These are phyloP conservation scores for Astropecten irregularis DNA, from an alignment of 53 echinoderm and acorn worm species.

Conservation along the genomic window DNA sequence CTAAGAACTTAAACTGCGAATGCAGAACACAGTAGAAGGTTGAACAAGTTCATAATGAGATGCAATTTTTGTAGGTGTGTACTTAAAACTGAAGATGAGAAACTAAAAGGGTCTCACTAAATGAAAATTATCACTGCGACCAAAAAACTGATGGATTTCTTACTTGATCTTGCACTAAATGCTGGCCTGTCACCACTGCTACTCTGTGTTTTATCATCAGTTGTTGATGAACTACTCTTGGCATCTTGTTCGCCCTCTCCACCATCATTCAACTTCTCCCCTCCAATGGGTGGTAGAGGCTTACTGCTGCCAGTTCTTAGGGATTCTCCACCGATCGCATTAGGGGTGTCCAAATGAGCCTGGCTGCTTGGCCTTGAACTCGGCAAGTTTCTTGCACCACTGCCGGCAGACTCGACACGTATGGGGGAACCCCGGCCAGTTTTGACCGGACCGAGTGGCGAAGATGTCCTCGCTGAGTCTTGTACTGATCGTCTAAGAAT, in stretches of 20 bases:
- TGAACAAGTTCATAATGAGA: no score
- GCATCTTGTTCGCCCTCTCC: slow-evolving; percentile 30
- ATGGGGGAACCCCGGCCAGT: slow-evolving; percentile 30
- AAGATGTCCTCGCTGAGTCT: slow-evolving; percentile 57
- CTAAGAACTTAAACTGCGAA: no score
- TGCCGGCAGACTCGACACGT: background rate
- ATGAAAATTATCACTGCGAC: no score
- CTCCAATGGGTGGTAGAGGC: slow-evolving; percentile 90
- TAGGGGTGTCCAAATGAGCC: slow-evolving; percentile 5
- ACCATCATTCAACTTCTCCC: slow-evolving; percentile 28
- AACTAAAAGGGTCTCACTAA: no score
- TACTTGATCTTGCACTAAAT: slow-evolving; percentile 49
- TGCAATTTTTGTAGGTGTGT: no score
- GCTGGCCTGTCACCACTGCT: slow-evolving; percentile 6
- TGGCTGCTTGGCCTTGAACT: slow-evolving; percentile 22
- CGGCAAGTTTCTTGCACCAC: background rate
- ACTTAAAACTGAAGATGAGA: no score
- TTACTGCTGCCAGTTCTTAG: slow-evolving; percentile 86
- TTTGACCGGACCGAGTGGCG: slow-evolving; percentile 76
- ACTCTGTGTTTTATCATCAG: slow-evolving; percentile 22
- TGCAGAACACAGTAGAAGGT: no score
- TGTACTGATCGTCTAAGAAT: slow-evolving; percentile 5
- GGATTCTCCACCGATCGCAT: slow-evolving; percentile 54
- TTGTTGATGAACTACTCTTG: slow-evolving; percentile 8
- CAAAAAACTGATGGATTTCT: no score